Evolutionary conservation across 2,797 vertebrate species (phyloP).

Genomic region (Acropternis orthonyx): DNA sequence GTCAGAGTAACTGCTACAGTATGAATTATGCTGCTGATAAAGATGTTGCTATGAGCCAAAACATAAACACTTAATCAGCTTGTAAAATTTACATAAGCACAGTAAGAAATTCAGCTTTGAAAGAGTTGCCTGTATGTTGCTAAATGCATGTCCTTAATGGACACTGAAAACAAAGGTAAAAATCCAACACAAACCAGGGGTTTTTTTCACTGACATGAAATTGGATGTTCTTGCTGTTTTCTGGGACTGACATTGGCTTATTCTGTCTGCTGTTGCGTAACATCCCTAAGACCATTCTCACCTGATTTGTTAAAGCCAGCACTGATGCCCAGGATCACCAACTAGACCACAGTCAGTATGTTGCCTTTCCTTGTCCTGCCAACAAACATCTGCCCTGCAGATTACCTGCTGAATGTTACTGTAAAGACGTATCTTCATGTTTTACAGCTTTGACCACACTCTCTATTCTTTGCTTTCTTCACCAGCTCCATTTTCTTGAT

Average conservation of each 20-base stretch:
- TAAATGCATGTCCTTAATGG: background rate
- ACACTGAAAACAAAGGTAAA: conserved; percentile 51
- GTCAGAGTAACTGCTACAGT: conserved; percentile 54
- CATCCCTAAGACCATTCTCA: background rate
- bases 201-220: background rate
- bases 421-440: background rate
- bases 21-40: conserved; percentile 62
- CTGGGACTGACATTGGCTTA: background rate
- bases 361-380: background rate
- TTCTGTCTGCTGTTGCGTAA: background rate
- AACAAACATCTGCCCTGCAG: background rate
- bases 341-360: background rate
- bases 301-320: fast-evolving
- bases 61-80: conserved; percentile 61
- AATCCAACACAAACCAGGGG: background rate
- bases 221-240: background rate
- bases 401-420: background rate
- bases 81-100: conserved; percentile 55
- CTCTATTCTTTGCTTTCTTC: background rate
- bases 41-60: conserved; percentile 65
- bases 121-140: background rate
- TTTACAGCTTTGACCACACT: background rate
- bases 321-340: background rate
- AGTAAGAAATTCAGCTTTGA: conserved; percentile 53
- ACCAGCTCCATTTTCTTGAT: background rate